These are phyloP conservation scores for Monodelphis domestica DNA, from an alignment of 2,797 vertebrate species.

Conservation along the genomic window DNA sequence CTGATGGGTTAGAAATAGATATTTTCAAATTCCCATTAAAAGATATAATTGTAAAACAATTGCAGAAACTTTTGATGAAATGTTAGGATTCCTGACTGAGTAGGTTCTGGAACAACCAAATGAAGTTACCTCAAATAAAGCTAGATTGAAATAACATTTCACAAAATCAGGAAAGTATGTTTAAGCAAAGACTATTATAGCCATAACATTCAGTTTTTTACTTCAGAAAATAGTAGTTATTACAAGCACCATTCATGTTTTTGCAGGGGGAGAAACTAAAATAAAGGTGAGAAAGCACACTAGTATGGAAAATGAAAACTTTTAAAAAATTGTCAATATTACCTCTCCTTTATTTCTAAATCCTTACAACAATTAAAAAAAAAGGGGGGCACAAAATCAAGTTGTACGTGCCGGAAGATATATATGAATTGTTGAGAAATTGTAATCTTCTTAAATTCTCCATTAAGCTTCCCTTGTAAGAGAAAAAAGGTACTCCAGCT, in stretches of 20 bases:
- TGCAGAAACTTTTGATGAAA: not conserved
- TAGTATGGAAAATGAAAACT: not conserved
- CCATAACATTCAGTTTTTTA: not conserved
- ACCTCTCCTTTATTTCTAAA: too few relatives aligned
- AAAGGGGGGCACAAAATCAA: not conserved
- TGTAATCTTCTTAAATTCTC: not conserved
- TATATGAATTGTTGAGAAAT: not conserved
- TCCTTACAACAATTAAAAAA: not conserved
- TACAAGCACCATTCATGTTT: not conserved
- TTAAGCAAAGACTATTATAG: not conserved
- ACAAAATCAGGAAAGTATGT: not conserved
- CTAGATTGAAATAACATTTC: not conserved
- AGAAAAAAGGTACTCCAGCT: not conserved
- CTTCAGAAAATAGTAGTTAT: not conserved
- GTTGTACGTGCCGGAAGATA: not conserved
- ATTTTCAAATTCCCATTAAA: not conserved
- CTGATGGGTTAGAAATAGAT: not conserved
- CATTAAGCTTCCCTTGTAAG: not conserved
- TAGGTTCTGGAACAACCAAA: not conserved
- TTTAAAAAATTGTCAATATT: not conserved
- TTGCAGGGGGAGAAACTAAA: not conserved
- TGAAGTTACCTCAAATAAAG: not conserved
- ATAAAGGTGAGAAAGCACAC: not conserved
- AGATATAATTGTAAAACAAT: not conserved
- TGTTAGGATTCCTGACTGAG: not conserved